Evolutionary conservation across 2,113 vertebrate species (phyloP), one percentile per base, ranked within the genome.

Genomic region (Mohoua ochrocephala): DNA sequence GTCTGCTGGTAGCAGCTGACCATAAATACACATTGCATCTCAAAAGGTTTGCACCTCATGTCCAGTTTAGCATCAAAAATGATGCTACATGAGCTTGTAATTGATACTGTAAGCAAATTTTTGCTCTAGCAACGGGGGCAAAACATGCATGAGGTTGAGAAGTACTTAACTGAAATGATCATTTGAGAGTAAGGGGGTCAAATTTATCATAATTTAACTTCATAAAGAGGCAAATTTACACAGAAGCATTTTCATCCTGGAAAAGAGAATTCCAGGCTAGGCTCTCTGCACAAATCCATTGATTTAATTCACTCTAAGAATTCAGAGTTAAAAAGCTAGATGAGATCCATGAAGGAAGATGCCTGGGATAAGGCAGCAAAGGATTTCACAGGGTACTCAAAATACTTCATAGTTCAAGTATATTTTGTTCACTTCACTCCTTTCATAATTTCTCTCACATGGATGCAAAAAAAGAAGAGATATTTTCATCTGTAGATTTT

Each of bases 161-260:
- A 79, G 24, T 74, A 96, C 86, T 95, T 95, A 93, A 96, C n/a
- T 90, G 86, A 97, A 97, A 91, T 9, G 61, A 85, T 64, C 16
- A 74, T 89, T 96, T 95, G 54, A 97, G 87, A 81, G 26, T 88
- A 94, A 93, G 44, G 74, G 41, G 15, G 41, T 79, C 12, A 91
- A 90, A 91, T 94, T 89, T 16, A 63, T 60, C 31, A 95, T 39
- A 91, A 63, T 84, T 85, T 92, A 35, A 69, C 85, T 81, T 91
- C 59, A 68, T 39, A 79, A 64, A 85, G 39, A 54, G 10, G 42
- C 49, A 87, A 91, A 83, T 95, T 78, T 87, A 27, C 26, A n/a
- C 30, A 84, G 82, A 87, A 84, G 78, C 16, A 73, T 20, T 70
- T 87, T 20, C 4, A 5, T 54, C 3, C 50, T 69, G 3, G 27